Base-by-base conservation (phyloP, 1,140 invertebrate species). In the Campoletis sonorensis region DNA sequence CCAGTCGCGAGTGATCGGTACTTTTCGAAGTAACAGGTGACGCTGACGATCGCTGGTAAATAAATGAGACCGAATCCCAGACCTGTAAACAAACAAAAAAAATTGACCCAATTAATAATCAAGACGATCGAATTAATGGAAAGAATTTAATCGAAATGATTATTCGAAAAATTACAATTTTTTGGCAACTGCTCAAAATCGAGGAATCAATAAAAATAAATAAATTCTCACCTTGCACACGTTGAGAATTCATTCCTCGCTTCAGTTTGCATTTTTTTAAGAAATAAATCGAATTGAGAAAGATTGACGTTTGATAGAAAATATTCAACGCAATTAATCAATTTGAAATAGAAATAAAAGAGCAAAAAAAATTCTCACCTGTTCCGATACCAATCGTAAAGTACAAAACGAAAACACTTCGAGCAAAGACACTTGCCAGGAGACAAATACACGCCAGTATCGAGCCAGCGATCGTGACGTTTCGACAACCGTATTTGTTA, bases 61-160 rank as follows among this genome's bases (percentile, higher is more conserved):
- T 98, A 99, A 82, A 99, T 98, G 83, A 99, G 94, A 1, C 98
- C 98, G 85, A 98, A 97, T 15, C 98, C 98, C 33, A 98, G 92
- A 18, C 98, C 98, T 96, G 88, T n/a, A n/a, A n/a, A 11, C 91
- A 90, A 71, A 72, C 83, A 4, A 75, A 13, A 5, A 67, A 0
- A 67, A 13, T 10, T 15, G n/a, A n/a, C n/a, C n/a, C n/a, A n/a
- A n/a, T n/a, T n/a, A n/a, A n/a, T n/a, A n/a, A n/a, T n/a, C n/a
- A n/a, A n/a, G n/a, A n/a, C n/a, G n/a, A n/a, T n/a, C n/a, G n/a
- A n/a, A n/a, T n/a, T n/a, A n/a, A n/a, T n/a, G n/a, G n/a, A n/a
- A n/a, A n/a, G n/a, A n/a, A n/a, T n/a, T n/a, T n/a, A n/a, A n/a
- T n/a, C n/a, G n/a, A n/a, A n/a, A n/a, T n/a, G n/a, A 67, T 67